phyloP scores from a whole-genome alignment of 2,888 invertebrate genomes.

The Tinea trinotella region DNA sequence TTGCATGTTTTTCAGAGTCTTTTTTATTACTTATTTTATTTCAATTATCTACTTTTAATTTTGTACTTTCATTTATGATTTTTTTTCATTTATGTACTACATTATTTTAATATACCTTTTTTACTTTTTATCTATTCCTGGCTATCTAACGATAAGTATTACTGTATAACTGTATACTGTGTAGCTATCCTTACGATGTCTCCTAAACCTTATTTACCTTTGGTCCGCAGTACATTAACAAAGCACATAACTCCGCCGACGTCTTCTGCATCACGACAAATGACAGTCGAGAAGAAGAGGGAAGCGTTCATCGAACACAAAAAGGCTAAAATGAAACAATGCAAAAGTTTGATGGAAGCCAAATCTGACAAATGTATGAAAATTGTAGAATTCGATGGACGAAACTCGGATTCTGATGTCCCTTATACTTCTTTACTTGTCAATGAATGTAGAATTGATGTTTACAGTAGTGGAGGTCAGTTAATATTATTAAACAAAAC shows the following conservation, averaged over 20 bases:
- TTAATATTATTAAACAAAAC: too few relatives aligned
- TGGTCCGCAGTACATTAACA: conserved; percentile 75
- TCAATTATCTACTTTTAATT: too few relatives aligned
- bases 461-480: conserved; percentile 54
- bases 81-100: too few relatives aligned
- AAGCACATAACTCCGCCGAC: conserved; percentile 78
- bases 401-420: conserved; percentile 56
- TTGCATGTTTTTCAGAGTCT: too few relatives aligned
- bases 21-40: too few relatives aligned
- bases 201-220: too few relatives aligned
- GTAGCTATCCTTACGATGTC: too few relatives aligned
- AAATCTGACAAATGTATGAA: conserved; percentile 49
- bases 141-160: too few relatives aligned
- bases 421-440: conserved; percentile 55
- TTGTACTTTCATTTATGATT: too few relatives aligned
- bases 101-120: too few relatives aligned
- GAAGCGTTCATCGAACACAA: conserved; percentile 55
- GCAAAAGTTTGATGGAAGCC: conserved; percentile 46
- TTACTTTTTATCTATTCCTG: too few relatives aligned
- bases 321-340: conserved; percentile 54
- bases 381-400: conserved; percentile 36
- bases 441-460: conserved; percentile 51
- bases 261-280: conserved; percentile 45
- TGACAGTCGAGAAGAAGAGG: conserved; percentile 44
- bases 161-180: too few relatives aligned